A percentile compares a stretch with the other conserved stretches of the same genome.
phyloP scores from a whole-genome alignment of 2,113 vertebrate genomes.

The Myotis brandtii region DNA sequence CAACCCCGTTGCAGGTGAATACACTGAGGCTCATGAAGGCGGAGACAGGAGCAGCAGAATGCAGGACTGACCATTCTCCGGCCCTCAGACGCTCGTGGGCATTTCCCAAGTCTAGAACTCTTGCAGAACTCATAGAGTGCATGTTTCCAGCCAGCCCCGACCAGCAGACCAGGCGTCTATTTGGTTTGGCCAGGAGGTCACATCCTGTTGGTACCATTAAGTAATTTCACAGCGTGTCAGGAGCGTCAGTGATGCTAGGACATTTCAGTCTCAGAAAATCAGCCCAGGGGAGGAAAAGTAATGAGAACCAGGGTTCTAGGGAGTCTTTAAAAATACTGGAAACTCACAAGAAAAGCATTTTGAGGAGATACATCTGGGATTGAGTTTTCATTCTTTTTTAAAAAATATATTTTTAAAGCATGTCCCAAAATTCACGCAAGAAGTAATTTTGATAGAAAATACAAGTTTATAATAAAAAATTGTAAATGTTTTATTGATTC shows the following conservation, averaged over 20 bases:
- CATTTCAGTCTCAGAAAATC: background rate
- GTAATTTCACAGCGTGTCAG: constrained; percentile 20
- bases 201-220: constrained; percentile 47
- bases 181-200: constrained; percentile 26
- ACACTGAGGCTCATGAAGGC: constrained; percentile 20
- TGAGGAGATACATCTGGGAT: background rate
- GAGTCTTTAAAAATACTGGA: background rate
- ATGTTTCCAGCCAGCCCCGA: background rate
- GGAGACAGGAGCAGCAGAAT: background rate
- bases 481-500: too few species aligned
- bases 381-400: background rate
- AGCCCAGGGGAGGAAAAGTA: background rate
- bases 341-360: background rate
- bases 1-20: constrained; percentile 42
- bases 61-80: background rate
- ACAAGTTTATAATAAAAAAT: too few species aligned
- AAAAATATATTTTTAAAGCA: too few species aligned
- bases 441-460: too few species aligned
- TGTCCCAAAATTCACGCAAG: too few species aligned
- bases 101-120: background rate
- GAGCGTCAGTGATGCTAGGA: background rate
- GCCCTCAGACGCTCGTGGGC: background rate
- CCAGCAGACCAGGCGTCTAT: background rate
- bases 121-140: background rate
- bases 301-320: background rate